phyloP scores from a whole-genome alignment of 2,797 vertebrate species.

The Phylloscopus collybita region DNA sequence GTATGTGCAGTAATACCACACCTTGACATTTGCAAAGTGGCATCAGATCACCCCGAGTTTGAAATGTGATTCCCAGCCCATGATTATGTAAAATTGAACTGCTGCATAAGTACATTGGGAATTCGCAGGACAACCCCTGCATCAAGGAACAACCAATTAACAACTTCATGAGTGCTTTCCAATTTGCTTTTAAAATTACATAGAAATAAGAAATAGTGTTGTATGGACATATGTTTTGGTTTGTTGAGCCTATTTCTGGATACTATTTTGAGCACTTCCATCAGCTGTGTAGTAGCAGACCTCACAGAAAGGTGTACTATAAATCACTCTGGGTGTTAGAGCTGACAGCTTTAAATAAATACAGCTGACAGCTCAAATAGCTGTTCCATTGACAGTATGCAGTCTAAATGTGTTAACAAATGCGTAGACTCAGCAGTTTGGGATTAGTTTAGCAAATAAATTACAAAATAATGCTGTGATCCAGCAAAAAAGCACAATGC shows the following conservation, averaged over 20 bases:
- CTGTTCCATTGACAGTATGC: constrained; percentile 44
- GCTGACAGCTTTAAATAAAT: constrained; percentile 68
- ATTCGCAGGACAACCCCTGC: constrained; percentile 22
- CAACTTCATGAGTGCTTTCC: not conserved
- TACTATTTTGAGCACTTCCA: constrained; percentile 12
- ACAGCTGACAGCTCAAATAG: constrained; percentile 67
- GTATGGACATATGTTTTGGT: not conserved
- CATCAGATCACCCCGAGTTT: constrained; percentile 73
- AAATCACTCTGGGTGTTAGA: constrained; percentile 45
- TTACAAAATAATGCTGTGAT: constrained; percentile 40
- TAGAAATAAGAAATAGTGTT: not conserved
- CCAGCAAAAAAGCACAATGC: constrained; percentile 54
- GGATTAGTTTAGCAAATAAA: constrained; percentile 59
- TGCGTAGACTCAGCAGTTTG: constrained; percentile 49
- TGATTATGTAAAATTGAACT: constrained; percentile 73
- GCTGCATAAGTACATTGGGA: constrained; percentile 11
- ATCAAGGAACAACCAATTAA: not conserved
- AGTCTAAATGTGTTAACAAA: constrained; percentile 58
- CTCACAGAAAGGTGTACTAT: constrained; percentile 52
- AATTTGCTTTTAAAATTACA: not conserved
- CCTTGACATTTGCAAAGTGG: constrained; percentile 68
- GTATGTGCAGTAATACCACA: constrained; percentile 78
- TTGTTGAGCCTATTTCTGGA: not conserved
- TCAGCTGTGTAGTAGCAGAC: constrained; percentile 23
- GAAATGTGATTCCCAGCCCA: constrained; percentile 76